phyloP scores from a whole-genome alignment of 2,888 invertebrate species.

The Scaeva pyrastri region DNA sequence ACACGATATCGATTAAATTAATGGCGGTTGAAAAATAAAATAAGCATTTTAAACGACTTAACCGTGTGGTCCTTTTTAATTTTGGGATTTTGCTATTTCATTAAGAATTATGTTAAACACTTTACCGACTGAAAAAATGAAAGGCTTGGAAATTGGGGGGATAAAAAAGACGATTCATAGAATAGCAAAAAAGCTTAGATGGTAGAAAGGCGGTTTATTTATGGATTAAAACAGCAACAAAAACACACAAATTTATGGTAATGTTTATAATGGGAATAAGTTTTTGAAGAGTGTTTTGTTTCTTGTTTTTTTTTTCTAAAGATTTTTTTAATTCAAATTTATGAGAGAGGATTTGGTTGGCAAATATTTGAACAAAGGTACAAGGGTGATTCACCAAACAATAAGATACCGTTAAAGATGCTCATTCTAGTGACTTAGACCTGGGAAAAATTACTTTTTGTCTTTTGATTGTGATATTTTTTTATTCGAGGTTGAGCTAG shows the following conservation, averaged over 20 bases:
- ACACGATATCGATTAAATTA: constrained; percentile 66
- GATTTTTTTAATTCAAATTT: not conserved
- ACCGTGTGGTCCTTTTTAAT: constrained; percentile 43
- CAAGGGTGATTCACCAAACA: too few species aligned
- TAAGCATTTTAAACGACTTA: not conserved
- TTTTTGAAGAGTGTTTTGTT: too few species aligned
- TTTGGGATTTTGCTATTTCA: constrained; percentile 38
- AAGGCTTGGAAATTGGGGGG: constrained; percentile 3
- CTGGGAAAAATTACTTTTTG: too few species aligned
- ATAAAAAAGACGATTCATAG: constrained; percentile 10
- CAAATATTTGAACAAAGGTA: too few species aligned
- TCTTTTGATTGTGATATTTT: too few species aligned
- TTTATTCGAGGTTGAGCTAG: too few species aligned
- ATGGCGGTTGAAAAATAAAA: constrained; percentile 1
- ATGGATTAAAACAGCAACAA: constrained; percentile 7
- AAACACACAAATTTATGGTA: constrained; percentile 25
- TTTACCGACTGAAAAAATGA: not conserved
- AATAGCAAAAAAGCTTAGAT: not conserved
- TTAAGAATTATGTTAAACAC: constrained; percentile 64
- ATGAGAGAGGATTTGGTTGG: not conserved
- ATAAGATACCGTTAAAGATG: too few species aligned
- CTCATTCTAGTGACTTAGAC: too few species aligned
- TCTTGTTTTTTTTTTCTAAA: not conserved
- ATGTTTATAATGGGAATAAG: constrained; percentile 40
- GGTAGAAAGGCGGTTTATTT: constrained; percentile 7